These are phyloP conservation scores for Papilio dardanus DNA, from an alignment of 1,140 invertebrate genomes.

Conservation along the genomic window DNA sequence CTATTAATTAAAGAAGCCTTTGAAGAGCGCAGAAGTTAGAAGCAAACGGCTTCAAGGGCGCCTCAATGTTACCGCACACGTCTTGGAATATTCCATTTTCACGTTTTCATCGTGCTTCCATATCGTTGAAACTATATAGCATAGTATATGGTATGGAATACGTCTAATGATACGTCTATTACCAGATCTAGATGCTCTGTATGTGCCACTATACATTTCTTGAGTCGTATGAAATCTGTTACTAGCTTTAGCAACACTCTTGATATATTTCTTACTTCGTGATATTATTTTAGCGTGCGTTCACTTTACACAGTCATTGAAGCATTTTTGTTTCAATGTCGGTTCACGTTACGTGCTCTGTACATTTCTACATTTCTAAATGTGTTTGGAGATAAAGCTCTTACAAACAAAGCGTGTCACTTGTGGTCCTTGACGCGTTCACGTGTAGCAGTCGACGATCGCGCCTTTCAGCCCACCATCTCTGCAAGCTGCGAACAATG, in stretches of 20 bases:
- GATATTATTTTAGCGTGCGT: background rate
- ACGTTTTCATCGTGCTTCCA: background rate
- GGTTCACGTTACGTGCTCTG: background rate
- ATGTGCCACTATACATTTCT: too few species aligned
- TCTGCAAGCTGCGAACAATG: slow-evolving; percentile 53
- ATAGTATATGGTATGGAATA: too few species aligned
- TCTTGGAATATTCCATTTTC: slow-evolving; percentile 17
- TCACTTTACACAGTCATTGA: slow-evolving; percentile 30
- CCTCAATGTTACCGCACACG: background rate
- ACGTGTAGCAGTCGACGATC: slow-evolving; percentile 43
- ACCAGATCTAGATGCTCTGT: too few species aligned
- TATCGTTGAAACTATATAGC: background rate
- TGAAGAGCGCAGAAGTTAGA: slow-evolving; percentile 38
- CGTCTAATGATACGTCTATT: too few species aligned
- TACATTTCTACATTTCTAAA: slow-evolving; percentile 37
- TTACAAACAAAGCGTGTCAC: slow-evolving; percentile 41
- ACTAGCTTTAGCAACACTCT: too few species aligned
- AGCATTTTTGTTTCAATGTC: slow-evolving; percentile 15
- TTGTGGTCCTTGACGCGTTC: slow-evolving; percentile 44
- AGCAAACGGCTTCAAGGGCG: slow-evolving; percentile 35
- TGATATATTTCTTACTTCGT: background rate
- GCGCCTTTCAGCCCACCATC: slow-evolving; percentile 53
- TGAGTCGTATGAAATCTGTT: too few species aligned
- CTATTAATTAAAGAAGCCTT: slow-evolving; percentile 61
- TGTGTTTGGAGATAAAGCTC: slow-evolving; percentile 41